Conservation (phyloP, 2,113 vertebrate genomes). For the Brachypteracias leptosomus region DNA sequence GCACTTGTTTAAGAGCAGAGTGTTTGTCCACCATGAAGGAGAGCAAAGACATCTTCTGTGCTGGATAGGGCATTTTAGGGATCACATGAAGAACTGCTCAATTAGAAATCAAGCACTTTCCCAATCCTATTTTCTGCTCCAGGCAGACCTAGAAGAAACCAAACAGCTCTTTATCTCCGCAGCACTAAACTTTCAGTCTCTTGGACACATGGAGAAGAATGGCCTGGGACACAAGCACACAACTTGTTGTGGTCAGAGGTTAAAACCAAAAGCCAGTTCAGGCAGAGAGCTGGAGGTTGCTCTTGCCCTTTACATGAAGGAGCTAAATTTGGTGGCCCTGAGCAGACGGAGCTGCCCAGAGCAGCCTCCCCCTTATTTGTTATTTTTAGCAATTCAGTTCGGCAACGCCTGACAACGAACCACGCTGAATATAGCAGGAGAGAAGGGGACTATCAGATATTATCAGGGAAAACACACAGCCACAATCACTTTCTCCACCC, state of each 20-base stretch:
- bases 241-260: slow-evolving; percentile 32
- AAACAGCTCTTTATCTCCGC: neutral
- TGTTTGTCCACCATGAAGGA: neutral
- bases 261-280: slow-evolving; percentile 60
- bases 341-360: slow-evolving; percentile 56
- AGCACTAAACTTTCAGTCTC: neutral
- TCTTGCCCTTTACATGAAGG: slow-evolving; percentile 61
- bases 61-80: neutral
- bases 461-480: slow-evolving; percentile 68
- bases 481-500: slow-evolving; percentile 74
- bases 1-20: neutral
- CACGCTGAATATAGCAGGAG: slow-evolving; percentile 76
- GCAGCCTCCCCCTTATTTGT: slow-evolving; percentile 74
- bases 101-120: neutral
- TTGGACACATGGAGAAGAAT: neutral
- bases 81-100: neutral
- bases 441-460: slow-evolving; percentile 74
- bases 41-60: neutral
- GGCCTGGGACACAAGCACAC: neutral
- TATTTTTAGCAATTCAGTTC: slow-evolving; percentile 80
- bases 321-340: slow-evolving; percentile 71
- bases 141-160: neutral
- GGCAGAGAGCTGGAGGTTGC: slow-evolving; percentile 52
- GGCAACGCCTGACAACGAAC: slow-evolving; percentile 80
- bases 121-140: neutral